Conservation (phyloP, 2,888 invertebrate species). For the Iphiclides podalirius region DNA sequence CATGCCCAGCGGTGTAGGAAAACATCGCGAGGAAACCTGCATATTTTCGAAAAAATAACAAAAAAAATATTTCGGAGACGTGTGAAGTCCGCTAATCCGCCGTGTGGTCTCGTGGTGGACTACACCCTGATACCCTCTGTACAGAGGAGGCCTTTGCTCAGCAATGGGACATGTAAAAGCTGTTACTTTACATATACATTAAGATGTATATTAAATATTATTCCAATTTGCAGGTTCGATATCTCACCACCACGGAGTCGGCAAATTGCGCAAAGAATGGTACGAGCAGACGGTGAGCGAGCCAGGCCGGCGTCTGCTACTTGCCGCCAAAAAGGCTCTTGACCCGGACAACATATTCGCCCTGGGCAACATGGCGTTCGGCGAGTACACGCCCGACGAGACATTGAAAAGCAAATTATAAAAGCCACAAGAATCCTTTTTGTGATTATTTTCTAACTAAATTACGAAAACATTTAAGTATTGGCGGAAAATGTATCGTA, state of each 20-base stretch:
- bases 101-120: no score
- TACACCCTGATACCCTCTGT: no score
- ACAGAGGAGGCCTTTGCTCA: no score
- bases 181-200: no score
- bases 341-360: constrained; percentile 98
- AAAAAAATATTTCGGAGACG: no score
- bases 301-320: constrained; percentile 87
- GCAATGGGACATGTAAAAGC: no score
- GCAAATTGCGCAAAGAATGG: constrained; percentile 94
- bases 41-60: no score
- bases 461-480: background rate
- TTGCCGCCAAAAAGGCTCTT: constrained; percentile 90
- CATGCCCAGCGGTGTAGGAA: no score
- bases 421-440: constrained; percentile 18
- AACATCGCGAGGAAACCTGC: no score
- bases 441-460: background rate
- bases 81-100: no score
- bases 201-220: no score
- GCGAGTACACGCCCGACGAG: constrained; percentile 32
- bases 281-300: constrained; percentile 91
- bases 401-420: constrained; percentile 62
- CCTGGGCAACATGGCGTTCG: constrained; percentile 84
- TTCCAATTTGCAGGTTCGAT: constrained; percentile 88
- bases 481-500: no score
- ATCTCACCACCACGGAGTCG: constrained; percentile 98